phyloP scores from a whole-genome alignment of 2,888 invertebrate genomes.

The Geophilus truncorum region DNA sequence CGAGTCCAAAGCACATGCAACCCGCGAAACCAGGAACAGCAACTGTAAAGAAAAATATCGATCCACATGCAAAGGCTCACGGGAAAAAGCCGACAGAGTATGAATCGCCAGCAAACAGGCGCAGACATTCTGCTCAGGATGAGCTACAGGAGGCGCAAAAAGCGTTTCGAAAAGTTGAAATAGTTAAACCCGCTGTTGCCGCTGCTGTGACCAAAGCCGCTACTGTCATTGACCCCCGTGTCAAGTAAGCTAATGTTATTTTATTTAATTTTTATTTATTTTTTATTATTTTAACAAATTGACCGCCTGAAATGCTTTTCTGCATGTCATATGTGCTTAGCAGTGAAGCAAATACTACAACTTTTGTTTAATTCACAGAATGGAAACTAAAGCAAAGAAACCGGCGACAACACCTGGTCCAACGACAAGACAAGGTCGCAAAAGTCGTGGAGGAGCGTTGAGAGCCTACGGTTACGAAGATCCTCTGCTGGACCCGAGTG shows the following conservation, averaged over 20 bases:
- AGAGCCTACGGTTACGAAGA: conserved; percentile 18
- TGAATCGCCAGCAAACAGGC: neutral
- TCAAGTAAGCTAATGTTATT: neutral
- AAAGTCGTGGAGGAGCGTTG: conserved; percentile 7
- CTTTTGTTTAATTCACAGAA: neutral
- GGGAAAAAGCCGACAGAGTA: neutral
- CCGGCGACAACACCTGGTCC: conserved; percentile 12
- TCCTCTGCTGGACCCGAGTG: neutral
- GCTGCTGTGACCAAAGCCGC: neutral
- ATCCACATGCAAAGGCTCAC: neutral
- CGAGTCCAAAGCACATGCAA: neutral
- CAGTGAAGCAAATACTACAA: neutral
- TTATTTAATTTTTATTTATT: no score
- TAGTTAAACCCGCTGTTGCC: neutral
- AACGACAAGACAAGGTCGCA: conserved; percentile 9
- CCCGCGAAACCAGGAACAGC: neutral
- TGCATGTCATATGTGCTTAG: neutral
- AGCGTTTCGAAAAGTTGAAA: neutral
- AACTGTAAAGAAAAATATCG: neutral
- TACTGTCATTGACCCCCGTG: neutral
- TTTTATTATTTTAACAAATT: neutral
- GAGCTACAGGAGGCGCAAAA: neutral
- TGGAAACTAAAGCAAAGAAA: conserved; percentile 11
- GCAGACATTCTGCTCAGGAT: neutral
- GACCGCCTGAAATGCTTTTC: neutral